Base-by-base conservation (phyloP, 2,888 invertebrate species). In the Plebejus melissa region DNA sequence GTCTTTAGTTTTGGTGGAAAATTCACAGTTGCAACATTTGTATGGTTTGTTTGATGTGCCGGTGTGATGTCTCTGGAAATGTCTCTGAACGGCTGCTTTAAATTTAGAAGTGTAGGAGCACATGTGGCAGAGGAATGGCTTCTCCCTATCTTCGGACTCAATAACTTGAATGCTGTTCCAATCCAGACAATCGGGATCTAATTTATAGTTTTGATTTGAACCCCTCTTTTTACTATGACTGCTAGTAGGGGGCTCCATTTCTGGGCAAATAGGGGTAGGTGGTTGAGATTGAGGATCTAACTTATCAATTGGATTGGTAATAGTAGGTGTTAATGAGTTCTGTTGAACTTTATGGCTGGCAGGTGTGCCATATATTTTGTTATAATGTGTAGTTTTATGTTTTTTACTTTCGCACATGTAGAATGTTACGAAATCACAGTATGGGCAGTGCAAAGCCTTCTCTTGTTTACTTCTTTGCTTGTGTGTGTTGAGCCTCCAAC, bases 1-100 rank as follows among this genome's bases (percentile, higher is more conserved):
- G 16, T 91, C 91, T 79, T 89, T 88, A 0, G 90, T 91, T 82
- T 90, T 90, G 0, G 90, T 89, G 0, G 87, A 84, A 60, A 90
- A 91, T 41, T 88, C 88, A 74, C 91, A 91, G 69, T 89, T 88
- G 0, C 83, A 75, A 71, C 91, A 91, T 76, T 87, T 87, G 76
- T 86, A 91, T 0, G 91, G 91, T 3, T 86, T 78, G 28, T 84
- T 85, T 0, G 86, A 79, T 0, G 77, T 79, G 0, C 86, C 86
- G 0, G 89, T 90, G 77, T 91, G 91, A 32, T 85, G 87, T 3
- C 91, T 78, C 77, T 90, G 90, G 16, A 83, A 91, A 75, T 91
- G 91, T 0, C 90, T 82, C 76, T 89, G 90, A 0, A 91, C 90
- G 0, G 89, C 86, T 0, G 90, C 89, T 74, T 91, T 91, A 75